Conservation (phyloP, 2,888 invertebrate genomes). For the Heliconius ethilla region DNA sequence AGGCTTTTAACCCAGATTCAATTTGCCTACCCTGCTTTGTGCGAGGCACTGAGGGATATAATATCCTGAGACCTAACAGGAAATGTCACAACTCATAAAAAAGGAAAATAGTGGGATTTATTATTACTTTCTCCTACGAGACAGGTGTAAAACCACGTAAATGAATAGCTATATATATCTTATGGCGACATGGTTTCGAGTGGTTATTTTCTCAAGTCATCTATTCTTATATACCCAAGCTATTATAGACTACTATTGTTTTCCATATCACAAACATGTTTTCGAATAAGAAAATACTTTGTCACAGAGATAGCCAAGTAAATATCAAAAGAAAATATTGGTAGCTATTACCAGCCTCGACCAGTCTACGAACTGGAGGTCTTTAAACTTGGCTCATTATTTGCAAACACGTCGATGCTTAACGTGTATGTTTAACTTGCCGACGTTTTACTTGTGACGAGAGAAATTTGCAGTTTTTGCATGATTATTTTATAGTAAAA, state of each 20-base stretch:
- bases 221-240: not conserved
- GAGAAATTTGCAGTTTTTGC: slow-evolving; percentile 35
- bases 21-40: too few relatives aligned
- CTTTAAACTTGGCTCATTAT: slow-evolving; percentile 46
- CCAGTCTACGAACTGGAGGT: slow-evolving; percentile 45
- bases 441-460: slow-evolving; percentile 31
- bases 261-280: slow-evolving; percentile 61
- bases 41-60: too few relatives aligned
- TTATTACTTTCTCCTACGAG: not conserved
- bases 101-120: not conserved
- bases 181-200: not conserved
- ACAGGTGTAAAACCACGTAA: not conserved
- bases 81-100: too few relatives aligned
- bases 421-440: slow-evolving; percentile 26
- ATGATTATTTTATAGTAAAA: slow-evolving; percentile 23
- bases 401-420: slow-evolving; percentile 40
- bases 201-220: slow-evolving; percentile 7
- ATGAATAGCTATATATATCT: not conserved
- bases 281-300: slow-evolving; percentile 47
- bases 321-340: slow-evolving; percentile 56
- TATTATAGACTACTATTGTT: slow-evolving; percentile 64
- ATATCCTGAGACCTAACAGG: too few relatives aligned
- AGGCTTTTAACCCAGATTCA: too few relatives aligned
- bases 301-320: slow-evolving; percentile 57
- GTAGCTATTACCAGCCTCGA: slow-evolving; percentile 50